Conservation (phyloP, 2,113 vertebrate genomes). For the Crotalus horridus region DNA sequence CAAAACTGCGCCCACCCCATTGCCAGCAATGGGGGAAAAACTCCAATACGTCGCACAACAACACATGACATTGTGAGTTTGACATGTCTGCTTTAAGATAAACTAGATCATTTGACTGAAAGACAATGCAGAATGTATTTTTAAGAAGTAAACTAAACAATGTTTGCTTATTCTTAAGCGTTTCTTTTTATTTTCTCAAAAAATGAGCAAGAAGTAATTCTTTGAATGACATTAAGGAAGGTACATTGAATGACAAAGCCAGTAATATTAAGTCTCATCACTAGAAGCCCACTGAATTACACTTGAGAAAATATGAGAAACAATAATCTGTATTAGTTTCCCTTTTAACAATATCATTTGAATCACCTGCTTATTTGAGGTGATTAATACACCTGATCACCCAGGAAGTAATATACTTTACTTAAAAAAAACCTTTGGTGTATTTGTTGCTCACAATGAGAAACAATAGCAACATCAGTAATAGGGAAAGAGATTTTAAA, state of each 20-base stretch:
- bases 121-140: background rate
- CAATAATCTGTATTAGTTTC: background rate
- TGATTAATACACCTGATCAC: background rate
- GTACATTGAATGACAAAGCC: constrained; percentile 9
- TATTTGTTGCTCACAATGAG: constrained; percentile 23
- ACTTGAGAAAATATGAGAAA: background rate
- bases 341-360: background rate
- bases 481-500: constrained; percentile 47
- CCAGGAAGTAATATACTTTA: constrained; percentile 11
- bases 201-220: background rate
- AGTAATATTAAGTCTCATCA: background rate
- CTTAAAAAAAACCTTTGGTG: background rate
- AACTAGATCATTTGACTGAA: background rate
- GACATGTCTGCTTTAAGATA: background rate
- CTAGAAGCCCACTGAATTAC: background rate
- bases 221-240: background rate
- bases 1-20: no score
- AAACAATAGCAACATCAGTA: constrained; percentile 15
- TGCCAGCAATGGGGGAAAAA: no score
- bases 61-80: no score
- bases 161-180: background rate
- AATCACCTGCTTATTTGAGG: background rate
- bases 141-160: background rate
- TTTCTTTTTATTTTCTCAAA: background rate
- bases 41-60: accelerated